Evolutionary conservation across 2,797 vertebrate species (phyloP), one percentile per base, ranked within the genome.

Genomic region (Artibeus jamaicensis): DNA sequence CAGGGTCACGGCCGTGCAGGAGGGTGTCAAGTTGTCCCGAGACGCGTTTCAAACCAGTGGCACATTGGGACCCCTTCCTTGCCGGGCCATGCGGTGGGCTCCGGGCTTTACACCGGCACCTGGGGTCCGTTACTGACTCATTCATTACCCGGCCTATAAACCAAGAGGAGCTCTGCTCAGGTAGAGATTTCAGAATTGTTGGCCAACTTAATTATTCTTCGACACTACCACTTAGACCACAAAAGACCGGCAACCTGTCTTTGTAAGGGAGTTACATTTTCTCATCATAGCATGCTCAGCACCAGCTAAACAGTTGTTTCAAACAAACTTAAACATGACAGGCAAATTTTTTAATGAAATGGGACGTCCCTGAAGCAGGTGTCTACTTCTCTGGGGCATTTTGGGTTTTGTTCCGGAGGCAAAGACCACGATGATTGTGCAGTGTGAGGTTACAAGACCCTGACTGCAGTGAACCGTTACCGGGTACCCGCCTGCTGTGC

Each of bases 131-230:
- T 97, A 97, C 94, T 95, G 3, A 3, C 96, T 93, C 88, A 82
- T 89, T 96, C 87, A 82, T 89, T 96, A 81, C 87, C 93, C 94
- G 96, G 92, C 86, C 93, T 96, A 95, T 97, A 97, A 98, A 98
- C 95, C 83, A 97, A 96, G 93, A 96, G 78, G 71, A 96, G 95
- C 68, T 95, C 46, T 93, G 93, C 90, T 29, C 62, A 86, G 83
- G 78, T 89, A 96, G 81, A 97, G 93, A 97, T 96, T 95, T 74
- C 55, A 95, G 59, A 97, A 95, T 81, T 97, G 62, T 93, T 87
- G 96, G 89, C 94, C 94, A 97, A 92, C 89, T 96, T 95, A 96
- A 96, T 77, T 42, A 59, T 37, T 82, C 65, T 96, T 92, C 74
- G 89, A 67, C 37, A 2, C 88, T 95, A 55, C 9, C 37, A 53